Percentiles rank a stretch among this genome's conserved stretches.
Conservation (phyloP, 1,140 invertebrate genomes). For the Scaptomyza graminum region DNA sequence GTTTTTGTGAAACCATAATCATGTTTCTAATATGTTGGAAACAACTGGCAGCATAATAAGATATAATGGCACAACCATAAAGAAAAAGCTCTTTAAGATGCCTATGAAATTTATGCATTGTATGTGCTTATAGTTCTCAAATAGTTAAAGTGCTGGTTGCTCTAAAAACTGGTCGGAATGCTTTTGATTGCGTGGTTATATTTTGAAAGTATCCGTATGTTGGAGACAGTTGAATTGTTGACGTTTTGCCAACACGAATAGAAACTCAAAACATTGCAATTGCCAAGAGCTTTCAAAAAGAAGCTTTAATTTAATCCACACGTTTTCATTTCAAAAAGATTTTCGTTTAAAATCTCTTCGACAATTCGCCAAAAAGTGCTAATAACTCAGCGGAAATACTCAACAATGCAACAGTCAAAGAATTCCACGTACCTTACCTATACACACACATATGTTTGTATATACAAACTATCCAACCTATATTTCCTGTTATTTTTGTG, state of each 20-base stretch:
- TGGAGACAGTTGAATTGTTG: neutral
- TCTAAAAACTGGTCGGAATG: neutral
- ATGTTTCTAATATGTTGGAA: constrained; percentile 5
- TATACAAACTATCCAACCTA: neutral
- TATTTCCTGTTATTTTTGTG: neutral
- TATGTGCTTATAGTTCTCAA: constrained; percentile 8
- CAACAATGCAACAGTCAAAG: constrained; percentile 24
- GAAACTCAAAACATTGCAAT: too few species aligned
- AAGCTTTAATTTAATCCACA: too few species aligned
- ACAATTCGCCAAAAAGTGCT: neutral
- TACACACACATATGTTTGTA: too few species aligned
- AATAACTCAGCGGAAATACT: constrained; percentile 55
- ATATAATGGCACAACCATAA: constrained; percentile 3
- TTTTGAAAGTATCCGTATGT: too few species aligned
- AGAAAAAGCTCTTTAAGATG: neutral
- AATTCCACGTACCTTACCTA: constrained; percentile 5
- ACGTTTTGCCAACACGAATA: neutral
- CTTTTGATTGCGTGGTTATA: neutral
- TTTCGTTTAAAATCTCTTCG: too few species aligned
- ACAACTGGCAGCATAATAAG: constrained; percentile 4
- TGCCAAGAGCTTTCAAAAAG: too few species aligned
- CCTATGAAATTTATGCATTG: neutral
- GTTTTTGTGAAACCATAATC: constrained; percentile 1
- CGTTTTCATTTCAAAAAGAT: constrained; percentile 3
- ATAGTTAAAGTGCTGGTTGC: neutral